phyloP scores from a whole-genome alignment of 2,113 vertebrate species.

The Ptychochromis oligacanthus region DNA sequence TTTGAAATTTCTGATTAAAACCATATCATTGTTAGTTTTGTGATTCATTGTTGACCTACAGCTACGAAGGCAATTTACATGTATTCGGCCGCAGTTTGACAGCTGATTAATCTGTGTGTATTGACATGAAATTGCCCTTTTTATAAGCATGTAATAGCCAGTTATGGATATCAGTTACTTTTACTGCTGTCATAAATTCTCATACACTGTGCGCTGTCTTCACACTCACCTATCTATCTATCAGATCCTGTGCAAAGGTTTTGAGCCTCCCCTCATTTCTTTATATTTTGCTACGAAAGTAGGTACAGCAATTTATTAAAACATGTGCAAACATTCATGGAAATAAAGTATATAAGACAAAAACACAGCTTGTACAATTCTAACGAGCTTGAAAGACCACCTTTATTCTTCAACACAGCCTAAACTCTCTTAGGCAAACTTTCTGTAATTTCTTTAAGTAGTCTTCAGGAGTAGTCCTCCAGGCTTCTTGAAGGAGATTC shows the following conservation, averaged over 20 bases:
- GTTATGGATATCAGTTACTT: too few relatives aligned
- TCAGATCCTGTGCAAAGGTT: too few relatives aligned
- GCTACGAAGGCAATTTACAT: background rate
- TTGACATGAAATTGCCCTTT: background rate
- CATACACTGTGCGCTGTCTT: background rate
- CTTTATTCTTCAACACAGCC: too few relatives aligned
- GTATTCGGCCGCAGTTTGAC: background rate
- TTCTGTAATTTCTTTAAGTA: background rate
- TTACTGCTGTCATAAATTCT: background rate
- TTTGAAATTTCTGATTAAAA: background rate
- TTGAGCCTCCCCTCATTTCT: too few relatives aligned
- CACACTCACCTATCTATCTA: too few relatives aligned
- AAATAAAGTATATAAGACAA: too few relatives aligned
- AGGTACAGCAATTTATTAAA: too few relatives aligned
- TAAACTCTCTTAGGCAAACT: background rate
- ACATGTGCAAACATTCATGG: too few relatives aligned
- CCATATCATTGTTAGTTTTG: slow-evolving; percentile 22
- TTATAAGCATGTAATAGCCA: slow-evolving; percentile 1
- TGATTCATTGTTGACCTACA: background rate
- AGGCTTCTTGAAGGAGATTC: accelerated
- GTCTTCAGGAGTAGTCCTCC: background rate
- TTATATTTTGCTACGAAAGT: too few relatives aligned
- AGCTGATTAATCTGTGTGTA: background rate
- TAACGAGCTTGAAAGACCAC: too few relatives aligned
- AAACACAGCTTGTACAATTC: too few relatives aligned